A percentile compares a stretch with the other conserved stretches of the same genome.
phyloP scores from a whole-genome alignment of 2,888 invertebrate genomes.

The Melikaiella ostensackeni region DNA sequence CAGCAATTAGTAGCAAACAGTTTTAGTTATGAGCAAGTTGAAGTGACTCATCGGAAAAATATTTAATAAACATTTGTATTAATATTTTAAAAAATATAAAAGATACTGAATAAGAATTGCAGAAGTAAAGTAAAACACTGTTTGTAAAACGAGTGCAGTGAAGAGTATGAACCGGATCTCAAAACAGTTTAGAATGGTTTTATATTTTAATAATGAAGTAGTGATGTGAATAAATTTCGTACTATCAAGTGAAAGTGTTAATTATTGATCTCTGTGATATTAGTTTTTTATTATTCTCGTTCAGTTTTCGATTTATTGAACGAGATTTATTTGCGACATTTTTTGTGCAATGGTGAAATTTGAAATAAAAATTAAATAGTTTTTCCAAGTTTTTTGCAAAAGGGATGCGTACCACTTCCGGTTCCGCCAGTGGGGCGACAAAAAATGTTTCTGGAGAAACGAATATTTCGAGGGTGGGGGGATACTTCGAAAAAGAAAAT shows the following conservation, averaged over 20 bases:
- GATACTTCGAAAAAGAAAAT: background rate
- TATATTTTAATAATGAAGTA: background rate
- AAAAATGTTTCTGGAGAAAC: background rate
- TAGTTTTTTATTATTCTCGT: background rate
- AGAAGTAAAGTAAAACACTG: too few relatives aligned
- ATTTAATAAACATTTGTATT: too few relatives aligned
- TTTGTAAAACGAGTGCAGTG: background rate
- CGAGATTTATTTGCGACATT: background rate
- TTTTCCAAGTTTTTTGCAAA: background rate
- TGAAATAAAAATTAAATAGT: background rate
- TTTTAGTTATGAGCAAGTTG: too few relatives aligned
- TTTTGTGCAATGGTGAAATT: background rate
- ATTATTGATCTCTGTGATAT: background rate
- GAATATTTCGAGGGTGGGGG: background rate
- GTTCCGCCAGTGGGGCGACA: slow-evolving; percentile 28
- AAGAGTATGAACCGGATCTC: too few relatives aligned
- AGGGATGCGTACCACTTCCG: slow-evolving; percentile 20
- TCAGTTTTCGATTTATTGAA: background rate
- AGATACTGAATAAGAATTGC: too few relatives aligned
- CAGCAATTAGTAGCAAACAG: too few relatives aligned
- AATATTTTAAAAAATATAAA: too few relatives aligned
- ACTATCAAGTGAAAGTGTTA: too few relatives aligned
- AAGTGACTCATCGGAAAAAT: too few relatives aligned
- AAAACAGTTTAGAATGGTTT: background rate
- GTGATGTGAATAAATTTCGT: background rate